A percentile compares a stretch with the other conserved stretches of the same genome.
Conservation (phyloP, 2,888 invertebrate genomes). For the Cinara cedri region DNA sequence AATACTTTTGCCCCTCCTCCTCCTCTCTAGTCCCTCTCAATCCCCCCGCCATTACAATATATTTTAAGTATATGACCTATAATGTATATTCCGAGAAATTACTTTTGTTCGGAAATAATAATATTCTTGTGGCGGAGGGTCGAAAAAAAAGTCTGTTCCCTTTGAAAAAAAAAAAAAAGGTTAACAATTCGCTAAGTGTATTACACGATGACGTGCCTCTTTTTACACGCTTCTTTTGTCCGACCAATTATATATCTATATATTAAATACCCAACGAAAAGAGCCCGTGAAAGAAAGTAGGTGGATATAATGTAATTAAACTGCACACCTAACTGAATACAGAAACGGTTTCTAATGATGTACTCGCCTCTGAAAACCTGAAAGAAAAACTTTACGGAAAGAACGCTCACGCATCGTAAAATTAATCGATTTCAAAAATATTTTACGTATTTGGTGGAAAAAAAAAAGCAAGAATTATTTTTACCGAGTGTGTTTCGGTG, state of each 20-base stretch:
- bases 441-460: no score
- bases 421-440: no score
- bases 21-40: no score
- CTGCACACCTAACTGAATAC: neutral
- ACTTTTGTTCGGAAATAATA: slow-evolving; percentile 17
- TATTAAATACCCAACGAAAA: no score
- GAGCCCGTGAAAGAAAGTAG: neutral
- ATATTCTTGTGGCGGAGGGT: neutral
- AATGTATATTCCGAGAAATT: neutral
- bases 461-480: no score
- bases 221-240: neutral
- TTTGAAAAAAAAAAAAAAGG: neutral
- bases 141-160: neutral
- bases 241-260: neutral
- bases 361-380: no score
- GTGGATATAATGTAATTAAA: slow-evolving; percentile 25
- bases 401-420: no score
- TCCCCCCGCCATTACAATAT: no score
- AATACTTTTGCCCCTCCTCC: no score
- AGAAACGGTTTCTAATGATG: neutral
- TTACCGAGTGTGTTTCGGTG: no score
- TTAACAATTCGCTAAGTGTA: slow-evolving; percentile 5
- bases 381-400: no score
- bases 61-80: no score
- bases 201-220: neutral